Conservation (phyloP, 2,797 vertebrate species). For the Brachyrhaphis roseni region DNA sequence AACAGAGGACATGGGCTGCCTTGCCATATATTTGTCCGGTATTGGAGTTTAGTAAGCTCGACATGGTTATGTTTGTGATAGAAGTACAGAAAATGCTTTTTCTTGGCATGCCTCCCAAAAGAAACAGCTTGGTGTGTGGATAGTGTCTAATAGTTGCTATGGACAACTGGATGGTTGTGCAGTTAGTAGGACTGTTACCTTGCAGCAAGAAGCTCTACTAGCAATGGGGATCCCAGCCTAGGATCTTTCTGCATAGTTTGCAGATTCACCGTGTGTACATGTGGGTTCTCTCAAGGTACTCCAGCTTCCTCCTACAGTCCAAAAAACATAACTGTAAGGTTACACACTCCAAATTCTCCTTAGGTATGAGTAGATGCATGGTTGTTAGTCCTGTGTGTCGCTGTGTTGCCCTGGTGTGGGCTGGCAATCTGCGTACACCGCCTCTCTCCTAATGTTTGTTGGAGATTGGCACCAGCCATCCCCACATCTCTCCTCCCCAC, state of each 20-base stretch:
- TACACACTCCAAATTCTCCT: not conserved
- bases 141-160: not conserved
- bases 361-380: not conserved
- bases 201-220: not conserved
- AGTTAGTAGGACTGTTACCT: not conserved
- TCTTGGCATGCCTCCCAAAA: not conserved
- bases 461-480: not conserved
- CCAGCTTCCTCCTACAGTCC: not conserved
- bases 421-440: not conserved
- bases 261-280: not conserved
- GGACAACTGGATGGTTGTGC: not conserved
- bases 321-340: not conserved
- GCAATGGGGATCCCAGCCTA: not conserved
- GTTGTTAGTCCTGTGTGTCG: not conserved
- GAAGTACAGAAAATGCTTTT: not conserved
- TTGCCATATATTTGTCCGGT: not conserved
- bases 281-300: not conserved
- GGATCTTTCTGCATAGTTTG: not conserved
- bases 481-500: not conserved
- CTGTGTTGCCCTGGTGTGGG: not conserved
- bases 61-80: not conserved
- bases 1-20: not conserved
- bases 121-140: not conserved
- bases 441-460: not conserved
- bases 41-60: not conserved